Base-by-base conservation (phyloP, 1,140 invertebrate genomes). In the Drosophila virilis region DNA sequence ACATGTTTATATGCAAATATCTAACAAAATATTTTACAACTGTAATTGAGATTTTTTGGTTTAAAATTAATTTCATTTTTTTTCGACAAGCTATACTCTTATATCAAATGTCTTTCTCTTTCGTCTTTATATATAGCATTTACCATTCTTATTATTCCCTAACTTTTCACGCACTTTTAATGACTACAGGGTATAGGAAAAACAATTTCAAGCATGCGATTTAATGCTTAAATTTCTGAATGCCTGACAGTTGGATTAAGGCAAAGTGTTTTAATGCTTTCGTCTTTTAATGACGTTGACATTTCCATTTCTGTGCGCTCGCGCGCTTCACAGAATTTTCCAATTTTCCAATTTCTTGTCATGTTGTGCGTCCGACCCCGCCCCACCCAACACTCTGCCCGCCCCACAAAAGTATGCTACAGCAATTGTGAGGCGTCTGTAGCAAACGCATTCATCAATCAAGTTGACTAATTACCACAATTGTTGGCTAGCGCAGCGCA, bases 401-500 rank as follows among this genome's bases (percentile, higher is more conserved):
- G 5, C 8, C 13, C n/a, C 28, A 15, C 40, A 72, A 66, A 61
- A 55, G 71, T 69, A 74, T 67, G 55, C 70, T 67, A 74, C 42
- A 61, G 37, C 40, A 61, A 64, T 33, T 35, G 35, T 32, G 35
- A 43, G 9, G 46, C 32, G 43, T 8, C 33, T 7, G 13, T 9
- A 6, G 51, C 52, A 38, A 50, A 54, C 55, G 42, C 83, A 80
- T 77, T 83, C 77, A 89, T 89, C 84, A 89, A 89, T 89, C 84
- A 89, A 80, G 67, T 78, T 84, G 80, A 89, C 84, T 89, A 89
- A 89, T 89, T 89, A 89, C 84, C 66, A 64, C 77, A 74, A 77
- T 88, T 88, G 67, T 68, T 85, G 78, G 78, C 79, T 59, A 78
- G 32, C 62, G 58, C 28, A 69, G 15, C n/a, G 59, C 61, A 62